Evolutionary conservation across 2,797 vertebrate genomes (phyloP).

Genomic region (Poeciliopsis gracilis): DNA sequence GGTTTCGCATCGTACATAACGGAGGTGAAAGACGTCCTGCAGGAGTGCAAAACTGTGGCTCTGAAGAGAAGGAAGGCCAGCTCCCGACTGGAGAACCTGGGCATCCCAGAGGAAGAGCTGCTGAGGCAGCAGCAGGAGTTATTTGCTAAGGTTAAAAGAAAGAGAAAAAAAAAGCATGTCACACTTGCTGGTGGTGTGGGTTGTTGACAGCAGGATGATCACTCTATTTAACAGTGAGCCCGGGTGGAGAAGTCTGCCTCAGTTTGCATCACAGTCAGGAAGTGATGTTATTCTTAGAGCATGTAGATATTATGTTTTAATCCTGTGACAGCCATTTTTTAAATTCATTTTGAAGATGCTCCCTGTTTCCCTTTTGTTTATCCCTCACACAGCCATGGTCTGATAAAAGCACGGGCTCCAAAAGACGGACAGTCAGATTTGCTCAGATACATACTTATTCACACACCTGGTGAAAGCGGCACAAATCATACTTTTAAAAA

Average conservation of each 20-base stretch:
- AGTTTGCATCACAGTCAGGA: background rate
- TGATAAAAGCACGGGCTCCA: background rate
- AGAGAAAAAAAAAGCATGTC: background rate
- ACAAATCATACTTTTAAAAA: too few species aligned
- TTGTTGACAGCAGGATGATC: background rate
- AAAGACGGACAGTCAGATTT: background rate
- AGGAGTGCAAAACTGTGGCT: slow-evolving; percentile 99
- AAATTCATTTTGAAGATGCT: too few species aligned
- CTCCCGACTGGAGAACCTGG: slow-evolving; percentile 96
- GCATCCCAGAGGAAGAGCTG: slow-evolving; percentile 98
- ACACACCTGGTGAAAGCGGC: too few species aligned
- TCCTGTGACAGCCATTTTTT: background rate
- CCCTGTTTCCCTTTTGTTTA: background rate
- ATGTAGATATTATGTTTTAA: background rate
- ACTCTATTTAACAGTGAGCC: background rate
- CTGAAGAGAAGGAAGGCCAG: slow-evolving; percentile 98
- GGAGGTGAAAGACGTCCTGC: slow-evolving; percentile 98
- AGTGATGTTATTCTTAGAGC: background rate
- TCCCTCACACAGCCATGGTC: background rate
- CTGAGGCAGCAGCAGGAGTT: slow-evolving; percentile 97
- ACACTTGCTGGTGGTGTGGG: background rate
- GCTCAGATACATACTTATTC: background rate
- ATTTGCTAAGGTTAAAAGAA: slow-evolving; percentile 90
- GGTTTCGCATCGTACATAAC: slow-evolving; percentile 98
- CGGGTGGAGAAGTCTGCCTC: background rate